Percentiles rank a stretch among this genome's conserved stretches.
Conservation (phyloP, 2,113 vertebrate genomes). For the Odocoileus virginianus region DNA sequence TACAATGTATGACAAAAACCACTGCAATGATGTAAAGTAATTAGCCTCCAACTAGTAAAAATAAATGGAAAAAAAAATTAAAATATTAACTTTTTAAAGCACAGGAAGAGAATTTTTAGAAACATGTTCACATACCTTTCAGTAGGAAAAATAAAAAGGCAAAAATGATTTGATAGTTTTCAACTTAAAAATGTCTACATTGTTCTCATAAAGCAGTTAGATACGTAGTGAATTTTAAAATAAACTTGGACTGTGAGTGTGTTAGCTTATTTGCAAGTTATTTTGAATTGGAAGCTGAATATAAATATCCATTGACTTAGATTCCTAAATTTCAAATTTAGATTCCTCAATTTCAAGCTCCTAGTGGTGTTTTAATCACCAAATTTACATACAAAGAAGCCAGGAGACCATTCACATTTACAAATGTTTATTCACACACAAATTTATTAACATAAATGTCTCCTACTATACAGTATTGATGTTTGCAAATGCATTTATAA, state of each 20-base stretch:
- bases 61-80: not conserved
- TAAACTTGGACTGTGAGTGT: not conserved
- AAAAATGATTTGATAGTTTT: not conserved
- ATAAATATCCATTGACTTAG: not conserved
- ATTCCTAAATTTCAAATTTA: constrained; percentile 31
- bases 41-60: too few species aligned
- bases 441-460: not conserved
- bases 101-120: not conserved
- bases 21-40: too few species aligned
- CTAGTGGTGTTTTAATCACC: not conserved
- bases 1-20: not conserved
- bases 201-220: not conserved
- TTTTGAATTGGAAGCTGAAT: constrained; percentile 31
- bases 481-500: not conserved
- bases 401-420: not conserved
- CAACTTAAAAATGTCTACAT: not conserved
- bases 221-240: constrained; percentile 2
- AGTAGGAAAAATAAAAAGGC: not conserved
- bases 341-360: not conserved
- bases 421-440: not conserved
- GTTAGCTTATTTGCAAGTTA: constrained; percentile 2
- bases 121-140: not conserved
- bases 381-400: not conserved
- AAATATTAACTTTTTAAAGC: not conserved
- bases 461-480: not conserved